phyloP scores from a whole-genome alignment of 2,113 vertebrate genomes.

The Tilapia sparmanii region DNA sequence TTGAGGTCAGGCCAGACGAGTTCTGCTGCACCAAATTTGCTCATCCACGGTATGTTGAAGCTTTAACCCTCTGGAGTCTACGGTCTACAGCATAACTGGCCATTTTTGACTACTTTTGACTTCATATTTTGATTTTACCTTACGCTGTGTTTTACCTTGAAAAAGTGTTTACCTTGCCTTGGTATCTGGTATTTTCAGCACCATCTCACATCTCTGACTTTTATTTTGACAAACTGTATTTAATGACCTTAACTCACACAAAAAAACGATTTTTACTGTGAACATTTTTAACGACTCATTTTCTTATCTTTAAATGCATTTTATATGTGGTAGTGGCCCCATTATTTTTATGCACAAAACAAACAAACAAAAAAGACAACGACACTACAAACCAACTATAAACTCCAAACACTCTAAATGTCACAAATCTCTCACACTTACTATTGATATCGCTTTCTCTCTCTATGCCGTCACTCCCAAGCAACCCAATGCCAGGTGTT shows the following conservation, averaged over 20 bases:
- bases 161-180: background rate
- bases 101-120: background rate
- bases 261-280: background rate
- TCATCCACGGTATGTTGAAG: background rate
- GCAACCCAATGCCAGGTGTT: fast-evolving
- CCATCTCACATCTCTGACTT: background rate
- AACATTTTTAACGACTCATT: background rate
- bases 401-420: background rate
- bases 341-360: background rate
- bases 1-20: background rate
- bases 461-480: background rate
- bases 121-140: background rate
- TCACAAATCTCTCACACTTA: background rate
- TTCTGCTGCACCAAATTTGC: background rate
- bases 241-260: background rate
- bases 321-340: background rate
- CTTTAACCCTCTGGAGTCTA: background rate
- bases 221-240: background rate
- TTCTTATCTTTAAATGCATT: background rate
- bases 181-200: background rate
- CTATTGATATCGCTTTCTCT: background rate
- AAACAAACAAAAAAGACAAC: background rate
- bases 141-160: background rate
- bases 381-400: background rate
- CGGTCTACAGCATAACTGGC: background rate